Evolutionary conservation across 2,888 invertebrate species (phyloP), one percentile per base, ranked within the genome.

Genomic region (Orthonychiurus folsomi): DNA sequence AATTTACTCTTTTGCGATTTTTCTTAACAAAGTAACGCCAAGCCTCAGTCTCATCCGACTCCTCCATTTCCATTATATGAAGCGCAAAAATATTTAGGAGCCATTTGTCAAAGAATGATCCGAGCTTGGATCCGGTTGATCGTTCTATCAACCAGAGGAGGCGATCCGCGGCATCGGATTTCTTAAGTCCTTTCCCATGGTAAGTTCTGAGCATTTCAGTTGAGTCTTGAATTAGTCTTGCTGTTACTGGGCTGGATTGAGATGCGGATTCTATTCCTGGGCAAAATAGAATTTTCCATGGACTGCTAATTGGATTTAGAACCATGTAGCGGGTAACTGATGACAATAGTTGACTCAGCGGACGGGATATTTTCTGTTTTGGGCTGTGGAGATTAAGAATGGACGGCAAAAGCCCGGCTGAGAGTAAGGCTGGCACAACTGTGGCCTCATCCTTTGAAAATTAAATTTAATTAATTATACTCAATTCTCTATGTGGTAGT

Each of bases 21-120:
- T 71, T 73, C 56, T 70, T 71, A 1, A 73, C 67, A 59, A 71
- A 73, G 57, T 63, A 58, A 24, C 61, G 64, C 73, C 73, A 73
- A 27, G 56, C 15, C 25, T 73, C 73, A 3, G 65, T 66, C 57
- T 70, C 69, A 3, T 66, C 65, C 12, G 65, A 66, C 1, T 69
- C 65, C 2, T 63, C 64, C 50, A 68, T 52, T 59, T 71, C 70
- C 67, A 73, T 68, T 12, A 71, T 65, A 50, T 71, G 68, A 21
- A 65, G 60, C 23, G 63, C 65, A 53, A 66, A 71, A 21, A 70
- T 59, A n/a, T 64, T 65, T n/a, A 73, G 56, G 1, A 73, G 62
- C 73, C 73, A 73, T 57, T 66, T 68, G 61, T 71, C 73, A 63
- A 71, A 73, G 18, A 64, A 59, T 12, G 60, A 59, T 1, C 71